Base-by-base conservation (phyloP, 2,888 invertebrate species). In the Alentia gelatinosa region DNA sequence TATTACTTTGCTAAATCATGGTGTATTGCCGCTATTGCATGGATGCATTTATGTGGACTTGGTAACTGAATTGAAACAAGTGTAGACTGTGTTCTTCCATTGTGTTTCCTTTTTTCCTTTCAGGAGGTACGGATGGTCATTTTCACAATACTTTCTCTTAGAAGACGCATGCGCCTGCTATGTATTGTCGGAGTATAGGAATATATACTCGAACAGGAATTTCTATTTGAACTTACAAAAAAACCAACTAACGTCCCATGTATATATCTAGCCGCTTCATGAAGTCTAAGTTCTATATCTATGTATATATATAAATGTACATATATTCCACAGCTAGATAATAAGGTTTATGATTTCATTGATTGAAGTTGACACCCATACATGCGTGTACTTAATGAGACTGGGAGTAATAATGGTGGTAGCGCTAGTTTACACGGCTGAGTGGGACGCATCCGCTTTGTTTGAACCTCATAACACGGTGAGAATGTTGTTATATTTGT, bases 401-500 rank as follows among this genome's bases (percentile, higher is more conserved):
- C n/a, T n/a, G n/a, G n/a, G n/a, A n/a, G n/a, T n/a, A n/a, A n/a
- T n/a, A n/a, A n/a, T n/a, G n/a, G n/a, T n/a, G n/a, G n/a, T n/a
- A n/a, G n/a, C n/a, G n/a, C n/a, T n/a, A n/a, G n/a, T n/a, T n/a
- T n/a, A n/a, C n/a, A n/a, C n/a, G n/a, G n/a, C n/a, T n/a, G n/a
- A n/a, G n/a, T n/a, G n/a, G n/a, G n/a, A n/a, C n/a, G n/a, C n/a
- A n/a, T n/a, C n/a, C n/a, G n/a, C n/a, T n/a, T n/a, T n/a, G n/a
- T n/a, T n/a, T n/a, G n/a, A n/a, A n/a, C n/a, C n/a, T n/a, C n/a
- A n/a, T n/a, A n/a, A 56, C 30, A 30, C 4, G 83, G 37, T 83
- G 83, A 83, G 83, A 39, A 75, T 39, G n/a, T 83, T 40, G 40
- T 83, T 83, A 83, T 83, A 37, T 83, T 83, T 83, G 39, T 83